phyloP scores from a whole-genome alignment of 92 coral and sea anemone genomes.

The Siderastrea siderea region DNA sequence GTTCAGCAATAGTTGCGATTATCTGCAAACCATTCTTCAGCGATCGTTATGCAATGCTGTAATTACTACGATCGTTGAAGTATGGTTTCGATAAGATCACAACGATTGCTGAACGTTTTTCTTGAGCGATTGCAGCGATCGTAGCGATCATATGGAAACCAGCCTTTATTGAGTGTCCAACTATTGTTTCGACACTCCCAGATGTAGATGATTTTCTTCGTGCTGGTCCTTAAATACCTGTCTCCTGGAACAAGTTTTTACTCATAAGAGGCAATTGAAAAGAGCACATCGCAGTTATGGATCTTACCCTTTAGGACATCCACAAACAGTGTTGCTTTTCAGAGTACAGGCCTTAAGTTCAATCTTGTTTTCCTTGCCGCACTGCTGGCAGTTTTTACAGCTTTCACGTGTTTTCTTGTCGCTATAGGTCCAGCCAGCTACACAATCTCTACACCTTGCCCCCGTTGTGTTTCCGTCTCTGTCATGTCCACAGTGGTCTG shows the following conservation, averaged over 20 bases:
- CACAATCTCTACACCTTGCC: background rate
- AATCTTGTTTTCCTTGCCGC: background rate
- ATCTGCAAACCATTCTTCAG: too few relatives aligned
- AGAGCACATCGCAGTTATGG: background rate
- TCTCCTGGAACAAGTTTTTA: background rate
- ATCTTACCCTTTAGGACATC: slow-evolving; percentile 45
- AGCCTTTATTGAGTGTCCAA: too few relatives aligned
- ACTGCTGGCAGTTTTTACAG: background rate
- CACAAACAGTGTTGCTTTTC: slow-evolving; percentile 33
- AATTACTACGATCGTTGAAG: too few relatives aligned
- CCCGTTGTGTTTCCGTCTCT: background rate
- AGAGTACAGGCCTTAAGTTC: background rate
- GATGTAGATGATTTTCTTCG: too few relatives aligned
- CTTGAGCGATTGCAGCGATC: too few relatives aligned
- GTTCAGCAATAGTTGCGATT: too few relatives aligned
- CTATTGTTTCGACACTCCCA: too few relatives aligned
- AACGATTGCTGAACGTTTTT: too few relatives aligned
- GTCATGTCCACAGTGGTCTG: background rate
- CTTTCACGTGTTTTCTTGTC: background rate
- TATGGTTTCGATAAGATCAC: too few relatives aligned
- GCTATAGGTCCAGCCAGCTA: background rate
- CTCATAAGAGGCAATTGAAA: background rate
- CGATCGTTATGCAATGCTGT: too few relatives aligned
- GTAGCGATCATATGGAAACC: too few relatives aligned
- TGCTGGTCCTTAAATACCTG: too few relatives aligned